Percentiles rank a stretch among this genome's conserved stretches.
These are phyloP conservation scores for Pachymerium ferrugineum DNA, from an alignment of 2,888 invertebrate species.

Conservation along the genomic window DNA sequence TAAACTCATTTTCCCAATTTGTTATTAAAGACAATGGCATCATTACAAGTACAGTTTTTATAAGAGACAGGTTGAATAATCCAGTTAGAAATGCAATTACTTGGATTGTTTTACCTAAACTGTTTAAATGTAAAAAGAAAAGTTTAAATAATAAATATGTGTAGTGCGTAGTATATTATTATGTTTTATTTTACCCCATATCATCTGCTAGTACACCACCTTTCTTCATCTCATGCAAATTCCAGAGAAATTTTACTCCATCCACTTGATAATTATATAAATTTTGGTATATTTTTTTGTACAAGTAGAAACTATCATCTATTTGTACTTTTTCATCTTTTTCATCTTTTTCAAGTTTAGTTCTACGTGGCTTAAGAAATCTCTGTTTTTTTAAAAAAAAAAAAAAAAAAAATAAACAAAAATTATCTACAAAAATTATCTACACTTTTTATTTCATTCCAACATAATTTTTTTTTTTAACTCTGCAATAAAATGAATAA, in stretches of 20 bases:
- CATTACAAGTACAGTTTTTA: constrained; percentile 47
- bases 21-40: constrained; percentile 48
- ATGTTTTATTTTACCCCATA: constrained; percentile 49
- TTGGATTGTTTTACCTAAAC: constrained; percentile 50
- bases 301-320: constrained; percentile 41
- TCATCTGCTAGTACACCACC: constrained; percentile 51
- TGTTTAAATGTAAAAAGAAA: too few species aligned
- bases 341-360: constrained; percentile 32
- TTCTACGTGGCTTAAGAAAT: neutral
- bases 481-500: too few species aligned
- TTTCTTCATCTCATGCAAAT: constrained; percentile 43
- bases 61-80: constrained; percentile 47
- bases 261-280: constrained; percentile 48
- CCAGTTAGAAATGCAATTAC: constrained; percentile 49
- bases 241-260: constrained; percentile 49
- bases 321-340: constrained; percentile 44
- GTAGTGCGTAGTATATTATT: neutral
- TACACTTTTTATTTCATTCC: too few species aligned
- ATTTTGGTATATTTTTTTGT: constrained; percentile 41
- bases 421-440: too few species aligned
- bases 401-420: too few species aligned
- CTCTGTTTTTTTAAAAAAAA: too few species aligned
- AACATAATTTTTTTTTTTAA: too few species aligned
- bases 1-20: constrained; percentile 49
- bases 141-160: neutral